Base-by-base conservation (phyloP, 2,888 invertebrate genomes). In the Diaperis boleti region DNA sequence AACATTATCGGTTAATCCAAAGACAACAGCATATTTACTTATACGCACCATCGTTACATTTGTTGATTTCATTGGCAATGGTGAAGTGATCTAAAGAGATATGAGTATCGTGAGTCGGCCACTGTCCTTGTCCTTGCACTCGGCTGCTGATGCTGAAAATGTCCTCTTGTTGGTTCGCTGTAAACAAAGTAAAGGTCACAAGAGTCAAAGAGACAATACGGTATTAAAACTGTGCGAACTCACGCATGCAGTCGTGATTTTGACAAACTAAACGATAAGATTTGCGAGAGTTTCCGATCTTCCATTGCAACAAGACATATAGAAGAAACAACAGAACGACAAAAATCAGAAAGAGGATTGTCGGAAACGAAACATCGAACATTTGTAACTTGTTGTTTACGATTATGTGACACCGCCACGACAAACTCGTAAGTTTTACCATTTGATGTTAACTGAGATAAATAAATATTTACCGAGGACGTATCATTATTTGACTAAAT, bases 81-180 rank as follows among this genome's bases (percentile, higher is more conserved):
- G 52, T 59, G 11, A 74, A 70, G 49, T 73, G 70, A 0, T 73
- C 72, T 31, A 71, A 45, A n/a, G 72, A 68, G n/a, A 74, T 44
- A 52, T 69, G 69, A 1, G 69, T 70, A 61, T 73, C 62, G 11
- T 69, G 69, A 8, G 69, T 67, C 6, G 68, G 64, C 67, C 71
- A 70, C 37, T 69, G 71, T 5, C 65, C 64, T 59, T 45, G 62
- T 47, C 52, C 62, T 50, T 57, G 71, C 22, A 74, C 72, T 49
- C 71, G 59, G 37, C 72, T 62, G 59, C 74, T 74, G 29, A 74
- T 74, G 50, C 71, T 73, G 63, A 56, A 74, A 37, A 74, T 65
- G 50, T 73, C 72, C 8, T 74, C 66, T 44, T 72, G 72, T 45
- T 72, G 72, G 59, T 73, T 73, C 22, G 74, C 72, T 75, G 72